Conservation (phyloP, 2,797 vertebrate genomes). For the Poliocrania exsul region DNA sequence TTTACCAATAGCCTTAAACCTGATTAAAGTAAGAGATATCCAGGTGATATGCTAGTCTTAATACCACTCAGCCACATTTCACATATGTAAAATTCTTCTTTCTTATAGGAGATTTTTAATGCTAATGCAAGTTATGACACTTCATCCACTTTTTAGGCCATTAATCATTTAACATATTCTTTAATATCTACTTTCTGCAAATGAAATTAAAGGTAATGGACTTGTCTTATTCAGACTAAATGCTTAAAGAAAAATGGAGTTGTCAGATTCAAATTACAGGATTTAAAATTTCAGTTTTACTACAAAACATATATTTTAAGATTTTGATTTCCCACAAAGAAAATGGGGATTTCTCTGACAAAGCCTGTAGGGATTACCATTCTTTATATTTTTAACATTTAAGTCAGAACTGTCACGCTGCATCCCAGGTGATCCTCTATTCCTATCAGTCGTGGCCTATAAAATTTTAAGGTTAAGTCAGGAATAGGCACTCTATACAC, state of each 20-base stretch:
- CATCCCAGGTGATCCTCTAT: constrained; percentile 39
- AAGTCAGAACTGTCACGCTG: constrained; percentile 55
- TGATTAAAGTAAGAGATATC: constrained; percentile 75
- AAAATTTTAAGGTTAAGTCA: constrained; percentile 47
- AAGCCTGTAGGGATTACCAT: constrained; percentile 39
- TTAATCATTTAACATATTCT: constrained; percentile 71
- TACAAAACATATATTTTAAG: constrained; percentile 43
- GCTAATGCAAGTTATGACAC: constrained; percentile 71
- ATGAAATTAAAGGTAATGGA: constrained; percentile 71
- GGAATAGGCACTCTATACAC: neutral
- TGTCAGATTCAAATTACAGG: constrained; percentile 65
- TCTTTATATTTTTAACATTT: constrained; percentile 59
- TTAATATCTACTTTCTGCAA: constrained; percentile 68
- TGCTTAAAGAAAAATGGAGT: constrained; percentile 69
- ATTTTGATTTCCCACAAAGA: constrained; percentile 62
- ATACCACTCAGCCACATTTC: constrained; percentile 69
- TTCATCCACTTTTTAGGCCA: constrained; percentile 61
- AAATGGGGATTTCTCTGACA: constrained; percentile 63
- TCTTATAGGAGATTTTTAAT: constrained; percentile 71
- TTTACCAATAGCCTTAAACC: constrained; percentile 72
- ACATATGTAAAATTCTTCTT: constrained; percentile 69
- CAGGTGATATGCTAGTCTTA: constrained; percentile 74
- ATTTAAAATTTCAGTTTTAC: constrained; percentile 65
- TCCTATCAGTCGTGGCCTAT: constrained; percentile 9
- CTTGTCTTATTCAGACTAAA: constrained; percentile 63